Conservation (phyloP, 2,113 vertebrate genomes). For the Catharus bicknelli region DNA sequence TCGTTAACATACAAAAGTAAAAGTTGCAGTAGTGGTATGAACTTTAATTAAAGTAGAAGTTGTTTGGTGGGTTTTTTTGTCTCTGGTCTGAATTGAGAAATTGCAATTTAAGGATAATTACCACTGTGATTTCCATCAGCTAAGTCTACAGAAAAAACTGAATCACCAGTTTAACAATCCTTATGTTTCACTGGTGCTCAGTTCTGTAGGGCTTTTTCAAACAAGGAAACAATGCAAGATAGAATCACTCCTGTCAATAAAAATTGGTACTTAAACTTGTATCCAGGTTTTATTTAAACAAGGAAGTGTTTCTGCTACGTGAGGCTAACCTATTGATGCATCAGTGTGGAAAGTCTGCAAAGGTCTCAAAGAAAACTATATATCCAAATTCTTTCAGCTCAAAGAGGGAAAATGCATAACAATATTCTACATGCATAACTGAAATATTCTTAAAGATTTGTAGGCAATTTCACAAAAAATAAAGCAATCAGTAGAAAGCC, state of each 20-base stretch:
- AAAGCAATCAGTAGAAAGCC: neutral
- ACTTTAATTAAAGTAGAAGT: neutral
- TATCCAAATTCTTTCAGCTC: neutral
- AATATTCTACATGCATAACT: neutral
- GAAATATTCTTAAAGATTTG: neutral
- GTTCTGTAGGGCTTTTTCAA: neutral
- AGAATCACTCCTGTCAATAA: neutral
- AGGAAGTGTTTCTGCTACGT: neutral
- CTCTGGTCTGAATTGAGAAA: neutral
- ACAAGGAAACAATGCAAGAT: neutral
- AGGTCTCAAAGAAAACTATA: neutral
- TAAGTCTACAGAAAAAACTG: neutral
- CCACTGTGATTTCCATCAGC: neutral
- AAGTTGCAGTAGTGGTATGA: neutral
- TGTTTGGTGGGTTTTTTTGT: accelerated
- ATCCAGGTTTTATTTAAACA: neutral
- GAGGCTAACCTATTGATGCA: neutral
- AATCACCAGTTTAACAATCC: neutral
- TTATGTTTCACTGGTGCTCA: neutral
- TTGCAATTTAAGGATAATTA: neutral
- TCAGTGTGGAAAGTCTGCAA: neutral
- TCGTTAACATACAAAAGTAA: neutral
- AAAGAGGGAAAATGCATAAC: neutral
- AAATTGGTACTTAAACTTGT: neutral
- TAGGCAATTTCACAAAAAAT: neutral